Base-by-base conservation (phyloP, 2,113 vertebrate species). In the Tragelaphus strepsiceros region DNA sequence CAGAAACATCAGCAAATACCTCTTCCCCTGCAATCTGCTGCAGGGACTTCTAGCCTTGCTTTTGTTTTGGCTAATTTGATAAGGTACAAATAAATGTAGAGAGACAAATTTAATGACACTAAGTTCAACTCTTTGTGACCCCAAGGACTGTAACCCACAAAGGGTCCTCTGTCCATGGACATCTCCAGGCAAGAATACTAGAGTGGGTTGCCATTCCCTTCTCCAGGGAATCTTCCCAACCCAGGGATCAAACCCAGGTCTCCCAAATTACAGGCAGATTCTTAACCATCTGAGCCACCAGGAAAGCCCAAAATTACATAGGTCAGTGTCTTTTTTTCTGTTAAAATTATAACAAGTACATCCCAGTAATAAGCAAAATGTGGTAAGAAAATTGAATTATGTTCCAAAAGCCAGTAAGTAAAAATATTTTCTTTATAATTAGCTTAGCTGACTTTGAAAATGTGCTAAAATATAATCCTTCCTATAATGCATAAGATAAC, bases 341-440 rank as follows among this genome's bases (percentile, higher is more conserved):
- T 35, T 62, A 91, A 88, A 97, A 98, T 77, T 80, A 64, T 46
- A 97, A 97, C 3, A 88, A 89, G 77, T 43, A 98, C 94, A 97
- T 61, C 87, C 43, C 28, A 96, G 88, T 87, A 91, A 91, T 0
- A 96, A 84, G 71, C 35, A 97, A 87, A 56, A 89, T 32, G 58
- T 98, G 54, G 95, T 96, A 95, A 98, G 97, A 98, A 98, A 97
- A 97, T 83, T 32, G 94, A 98, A 98, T 97, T 95, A 77, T 90
- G 95, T 97, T 98, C 96, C 80, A 78, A 97, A 97, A 97, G 89
- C 80, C 56, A 90, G 83, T 85, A 94, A 94, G 53, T 59, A 94
- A 98, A 85, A 96, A 98, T 15, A 62, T 62, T 89, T 96, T 96
- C 64, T 83, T 87, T 30, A 88, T 51, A 92, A 59, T 88, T 95